A percentile compares a stretch with the other conserved stretches of the same genome.
Evolutionary conservation across 1,140 invertebrate genomes (phyloP).

Genomic region (Trichogramma pretiosum): DNA sequence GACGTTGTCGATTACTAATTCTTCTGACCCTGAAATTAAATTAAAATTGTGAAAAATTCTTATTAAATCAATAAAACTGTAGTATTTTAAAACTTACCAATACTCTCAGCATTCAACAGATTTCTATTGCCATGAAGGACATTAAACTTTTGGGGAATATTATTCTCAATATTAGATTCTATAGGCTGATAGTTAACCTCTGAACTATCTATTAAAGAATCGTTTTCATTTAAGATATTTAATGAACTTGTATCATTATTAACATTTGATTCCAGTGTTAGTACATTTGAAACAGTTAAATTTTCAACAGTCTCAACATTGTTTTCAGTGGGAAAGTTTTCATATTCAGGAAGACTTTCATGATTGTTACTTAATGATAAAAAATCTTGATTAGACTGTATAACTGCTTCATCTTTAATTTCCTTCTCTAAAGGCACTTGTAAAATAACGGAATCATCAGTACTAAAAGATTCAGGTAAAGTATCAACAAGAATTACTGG

Average conservation of each 20-base stretch:
- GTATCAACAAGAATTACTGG: not conserved
- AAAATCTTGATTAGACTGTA: not conserved
- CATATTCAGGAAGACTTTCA: not conserved
- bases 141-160: conserved; percentile 22
- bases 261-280: not conserved
- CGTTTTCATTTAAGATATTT: conserved; percentile 7
- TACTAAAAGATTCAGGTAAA: conserved; percentile 1
- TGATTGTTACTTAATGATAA: not conserved
- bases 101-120: conserved; percentile 34
- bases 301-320: not conserved
- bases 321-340: not conserved
- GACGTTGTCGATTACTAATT: conserved; percentile 11
- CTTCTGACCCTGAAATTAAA: conserved; percentile 15
- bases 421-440: conserved; percentile 14
- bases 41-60: conserved; percentile 6
- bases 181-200: conserved; percentile 10
- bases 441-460: not conserved
- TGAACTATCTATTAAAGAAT: conserved; percentile 10
- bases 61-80: too few relatives aligned
- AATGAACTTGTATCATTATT: not conserved
- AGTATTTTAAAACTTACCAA: conserved; percentile 21
- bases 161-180: conserved; percentile 23
- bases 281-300: not conserved
- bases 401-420: not conserved
- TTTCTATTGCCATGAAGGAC: conserved; percentile 32